A percentile compares a stretch with the other conserved stretches of the same genome.
phyloP scores from a whole-genome alignment of 2,888 invertebrate genomes.

The Eulithis prunata region DNA sequence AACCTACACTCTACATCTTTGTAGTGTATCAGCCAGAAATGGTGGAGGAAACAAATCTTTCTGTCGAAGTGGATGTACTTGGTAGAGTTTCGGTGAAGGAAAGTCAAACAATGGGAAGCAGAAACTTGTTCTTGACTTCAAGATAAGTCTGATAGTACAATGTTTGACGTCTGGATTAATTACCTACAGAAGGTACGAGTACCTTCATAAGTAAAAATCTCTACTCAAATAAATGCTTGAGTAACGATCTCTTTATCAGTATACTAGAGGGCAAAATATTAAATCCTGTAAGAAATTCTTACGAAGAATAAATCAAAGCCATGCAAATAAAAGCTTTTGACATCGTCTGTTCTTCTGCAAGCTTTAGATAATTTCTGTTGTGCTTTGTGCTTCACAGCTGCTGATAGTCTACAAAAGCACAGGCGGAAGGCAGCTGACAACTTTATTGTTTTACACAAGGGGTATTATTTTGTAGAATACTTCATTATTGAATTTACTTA shows the following conservation, averaged over 20 bases:
- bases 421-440: constrained; percentile 16
- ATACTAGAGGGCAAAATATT: too few species aligned
- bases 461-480: not conserved
- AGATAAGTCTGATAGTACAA: constrained; percentile 1
- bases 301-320: too few species aligned
- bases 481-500: too few species aligned
- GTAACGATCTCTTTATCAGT: too few species aligned
- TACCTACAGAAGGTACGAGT: not conserved
- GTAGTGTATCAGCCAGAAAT: constrained; percentile 5
- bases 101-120: constrained; percentile 39
- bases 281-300: too few species aligned
- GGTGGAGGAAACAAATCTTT: constrained; percentile 16
- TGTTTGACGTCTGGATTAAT: constrained; percentile 10
- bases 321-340: too few species aligned
- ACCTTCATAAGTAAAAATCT: too few species aligned
- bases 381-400: not conserved
- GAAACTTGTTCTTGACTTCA: constrained; percentile 30
- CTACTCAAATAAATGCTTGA: too few species aligned
- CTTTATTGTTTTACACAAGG: constrained; percentile 4
- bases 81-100: constrained; percentile 30
- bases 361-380: not conserved
- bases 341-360: not conserved
- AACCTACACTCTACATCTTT: not conserved
- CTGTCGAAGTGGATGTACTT: constrained; percentile 10
- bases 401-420: constrained; percentile 2